Conservation (phyloP, 1,140 invertebrate species). For the Drosophila punjabiensis region DNA sequence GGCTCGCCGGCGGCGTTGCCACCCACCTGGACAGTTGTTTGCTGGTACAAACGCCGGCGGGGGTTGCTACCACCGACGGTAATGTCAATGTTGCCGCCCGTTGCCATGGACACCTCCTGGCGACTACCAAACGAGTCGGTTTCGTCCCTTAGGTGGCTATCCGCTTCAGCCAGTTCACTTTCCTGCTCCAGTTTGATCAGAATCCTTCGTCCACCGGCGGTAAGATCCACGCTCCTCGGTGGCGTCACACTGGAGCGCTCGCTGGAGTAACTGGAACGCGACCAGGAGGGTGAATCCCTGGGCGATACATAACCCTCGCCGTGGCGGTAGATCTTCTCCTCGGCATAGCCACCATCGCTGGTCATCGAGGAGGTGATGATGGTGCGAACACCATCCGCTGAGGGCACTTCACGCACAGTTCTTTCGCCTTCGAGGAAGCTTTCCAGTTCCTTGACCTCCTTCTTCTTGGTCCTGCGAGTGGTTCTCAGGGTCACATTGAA, state of each 20-base stretch:
- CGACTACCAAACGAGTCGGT: conserved; percentile 77
- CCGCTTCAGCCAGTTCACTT: conserved; percentile 38
- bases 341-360: conserved; percentile 74
- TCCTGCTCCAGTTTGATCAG: conserved; percentile 79
- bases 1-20: conserved; percentile 53
- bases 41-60: conserved; percentile 75
- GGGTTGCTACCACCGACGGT: conserved; percentile 79
- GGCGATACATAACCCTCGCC: conserved; percentile 82
- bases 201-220: conserved; percentile 75
- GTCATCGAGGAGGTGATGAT: conserved; percentile 82
- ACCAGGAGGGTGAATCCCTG: conserved; percentile 69
- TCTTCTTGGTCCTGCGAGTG: conserved; percentile 61
- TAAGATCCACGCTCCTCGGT: conserved; percentile 75
- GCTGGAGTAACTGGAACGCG: conserved; percentile 70
- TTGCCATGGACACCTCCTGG: conserved; percentile 72
- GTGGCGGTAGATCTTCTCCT: conserved; percentile 81
- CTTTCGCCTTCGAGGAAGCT: conserved; percentile 74
- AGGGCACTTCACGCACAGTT: conserved; percentile 66
- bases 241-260: conserved; percentile 75
- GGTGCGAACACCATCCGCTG: conserved; percentile 76
- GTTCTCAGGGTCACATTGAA: conserved; percentile 83
- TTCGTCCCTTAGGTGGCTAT: conserved; percentile 60
- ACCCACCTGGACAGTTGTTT: conserved; percentile 73
- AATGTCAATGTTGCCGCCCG: conserved; percentile 84
- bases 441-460: conserved; percentile 59